Evolutionary conservation across 2,113 vertebrate genomes (phyloP).

Genomic region (Sarotherodon lohbergeri): DNA sequence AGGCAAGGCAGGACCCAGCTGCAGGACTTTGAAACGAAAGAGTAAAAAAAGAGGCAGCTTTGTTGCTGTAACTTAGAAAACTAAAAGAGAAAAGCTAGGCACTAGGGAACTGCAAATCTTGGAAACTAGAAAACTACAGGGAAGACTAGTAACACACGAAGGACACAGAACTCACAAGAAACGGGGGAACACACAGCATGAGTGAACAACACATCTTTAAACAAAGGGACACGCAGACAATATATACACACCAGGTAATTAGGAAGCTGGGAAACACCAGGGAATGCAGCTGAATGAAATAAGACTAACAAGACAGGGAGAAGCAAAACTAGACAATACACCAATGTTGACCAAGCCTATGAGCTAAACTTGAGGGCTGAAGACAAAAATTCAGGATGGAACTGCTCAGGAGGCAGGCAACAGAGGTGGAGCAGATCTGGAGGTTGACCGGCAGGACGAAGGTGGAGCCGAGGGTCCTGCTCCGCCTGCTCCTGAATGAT

Average conservation of each 20-base stretch:
- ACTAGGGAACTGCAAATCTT: background rate
- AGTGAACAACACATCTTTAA: background rate
- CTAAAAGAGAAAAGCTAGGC: background rate
- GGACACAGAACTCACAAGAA: background rate
- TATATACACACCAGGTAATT: background rate
- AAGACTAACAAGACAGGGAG: background rate
- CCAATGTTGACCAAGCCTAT: background rate
- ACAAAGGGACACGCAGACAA: background rate
- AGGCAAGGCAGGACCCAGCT: background rate
- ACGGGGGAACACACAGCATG: background rate
- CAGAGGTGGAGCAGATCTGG: background rate
- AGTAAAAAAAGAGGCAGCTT: background rate
- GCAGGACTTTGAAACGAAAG: background rate
- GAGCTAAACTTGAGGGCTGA: background rate
- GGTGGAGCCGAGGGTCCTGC: background rate
- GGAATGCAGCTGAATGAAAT: background rate
- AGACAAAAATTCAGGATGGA: background rate
- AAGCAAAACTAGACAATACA: background rate
- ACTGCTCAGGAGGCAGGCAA: background rate
- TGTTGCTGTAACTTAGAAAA: background rate
- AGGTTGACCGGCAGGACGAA: background rate
- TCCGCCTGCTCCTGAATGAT: background rate
- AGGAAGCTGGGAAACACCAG: background rate
- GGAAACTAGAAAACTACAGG: background rate
- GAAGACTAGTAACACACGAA: background rate